These are phyloP conservation scores for Drosophila pseudoananassae DNA, from an alignment of 1,140 invertebrate genomes.

Conservation along the genomic window DNA sequence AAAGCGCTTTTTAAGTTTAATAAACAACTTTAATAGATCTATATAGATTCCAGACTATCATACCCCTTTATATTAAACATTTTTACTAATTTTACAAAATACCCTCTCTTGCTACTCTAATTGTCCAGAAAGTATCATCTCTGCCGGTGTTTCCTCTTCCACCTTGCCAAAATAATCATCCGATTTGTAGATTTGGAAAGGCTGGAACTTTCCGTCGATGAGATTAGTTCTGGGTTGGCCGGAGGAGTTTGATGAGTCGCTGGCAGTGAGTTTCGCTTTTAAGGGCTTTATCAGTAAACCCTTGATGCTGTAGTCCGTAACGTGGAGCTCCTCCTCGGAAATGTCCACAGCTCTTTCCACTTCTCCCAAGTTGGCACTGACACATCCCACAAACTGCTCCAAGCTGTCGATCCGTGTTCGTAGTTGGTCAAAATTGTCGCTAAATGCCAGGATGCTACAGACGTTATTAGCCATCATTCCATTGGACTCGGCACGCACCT, in stretches of 20 bases:
- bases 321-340: conserved; percentile 73
- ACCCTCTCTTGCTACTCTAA: neutral
- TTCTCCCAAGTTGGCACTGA: conserved; percentile 63
- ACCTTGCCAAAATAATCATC: conserved; percentile 58
- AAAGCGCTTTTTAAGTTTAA: too few relatives aligned
- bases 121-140: neutral
- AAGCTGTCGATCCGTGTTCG: conserved; percentile 65
- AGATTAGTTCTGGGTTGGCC: conserved; percentile 45
- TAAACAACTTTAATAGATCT: too few relatives aligned
- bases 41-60: neutral
- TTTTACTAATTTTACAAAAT: neutral
- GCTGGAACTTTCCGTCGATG: conserved; percentile 59
- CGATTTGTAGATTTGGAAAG: conserved; percentile 64
- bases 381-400: conserved; percentile 64
- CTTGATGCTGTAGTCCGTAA: conserved; percentile 78
- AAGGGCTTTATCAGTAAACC: conserved; percentile 75
- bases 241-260: conserved; percentile 16
- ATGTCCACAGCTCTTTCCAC: conserved; percentile 72
- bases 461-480: conserved; percentile 74
- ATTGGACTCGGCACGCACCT: conserved; percentile 78
- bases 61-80: neutral
- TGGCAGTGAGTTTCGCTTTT: conserved; percentile 47
- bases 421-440: conserved; percentile 59
- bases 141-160: neutral
- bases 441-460: conserved; percentile 59